Base-by-base conservation (phyloP, 2,888 invertebrate species). In the Rhingia campestris region DNA sequence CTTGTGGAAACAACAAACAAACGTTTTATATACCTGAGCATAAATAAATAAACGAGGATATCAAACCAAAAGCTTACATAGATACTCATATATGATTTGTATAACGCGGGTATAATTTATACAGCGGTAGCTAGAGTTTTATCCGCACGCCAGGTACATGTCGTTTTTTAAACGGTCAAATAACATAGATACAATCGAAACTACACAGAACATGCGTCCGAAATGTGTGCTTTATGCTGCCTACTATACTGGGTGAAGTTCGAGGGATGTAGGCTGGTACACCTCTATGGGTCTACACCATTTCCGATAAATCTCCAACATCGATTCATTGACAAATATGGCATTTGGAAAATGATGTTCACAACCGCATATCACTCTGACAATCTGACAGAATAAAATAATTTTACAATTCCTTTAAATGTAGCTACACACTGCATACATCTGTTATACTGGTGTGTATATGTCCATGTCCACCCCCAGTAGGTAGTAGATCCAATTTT, bases 301-400 rank as follows among this genome's bases (percentile, higher is more conserved):
- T 67, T 74, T 75, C 63, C 69, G 64, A 66, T 72, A 70, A 54
- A 82, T 82, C 72, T 82, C 32, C 43, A 73, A 82, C 82, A 82
- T 82, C 79, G 77, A 82, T 73, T 67, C 82, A 69, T 73, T 79
- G 79, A 79, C 82, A 82, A 82, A 82, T 82, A 82, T 73, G 82
- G 82, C 73, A 82, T 82, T 82, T 72, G 63, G 77, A 82, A 69
- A 77, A 82, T 79, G 63, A 77, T 82, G 82, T 79, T 82, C 73
- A 35, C 73, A 61, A 47, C 58, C 72, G 56, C 67, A 77, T 77
- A 64, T 51, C 41, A 12, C 49, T 53, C 37, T 47, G 43, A 41
- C 77, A 63, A 81, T 79, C 82, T 73, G 73, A 82, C 58, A 73
- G 73, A 63, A 76, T 61, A 73, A 73, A 82, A 82, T 77, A 72